Conservation (phyloP, 2,888 invertebrate species). For the Venustoraphidia nigricollis region DNA sequence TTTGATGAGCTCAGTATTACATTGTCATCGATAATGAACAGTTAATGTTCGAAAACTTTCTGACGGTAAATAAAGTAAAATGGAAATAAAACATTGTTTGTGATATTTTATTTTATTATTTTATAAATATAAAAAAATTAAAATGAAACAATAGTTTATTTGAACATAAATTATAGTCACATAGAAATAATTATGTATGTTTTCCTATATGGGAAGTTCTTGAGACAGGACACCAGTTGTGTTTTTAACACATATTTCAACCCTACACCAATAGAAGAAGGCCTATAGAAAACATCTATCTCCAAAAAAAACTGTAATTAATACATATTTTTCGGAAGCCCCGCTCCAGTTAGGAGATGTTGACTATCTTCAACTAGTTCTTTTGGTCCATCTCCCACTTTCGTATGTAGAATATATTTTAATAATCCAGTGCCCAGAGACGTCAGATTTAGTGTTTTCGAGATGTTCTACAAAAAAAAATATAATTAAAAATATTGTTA, state of each 20-base stretch:
- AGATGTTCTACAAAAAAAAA: conserved; percentile 14
- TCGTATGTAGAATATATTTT: conserved; percentile 72
- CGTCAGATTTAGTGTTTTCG: conserved; percentile 7
- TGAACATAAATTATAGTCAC: no score
- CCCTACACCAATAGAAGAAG: not conserved
- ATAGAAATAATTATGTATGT: no score
- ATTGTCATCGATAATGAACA: no score
- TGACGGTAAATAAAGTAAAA: no score
- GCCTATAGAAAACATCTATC: not conserved
- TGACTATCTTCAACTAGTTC: conserved; percentile 27
- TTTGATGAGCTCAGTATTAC: no score
- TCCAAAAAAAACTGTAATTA: not conserved
- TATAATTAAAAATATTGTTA: conserved; percentile 3
- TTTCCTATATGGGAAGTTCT: no score
- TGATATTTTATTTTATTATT: no score
- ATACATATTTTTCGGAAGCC: conserved; percentile 25
- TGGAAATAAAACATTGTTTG: no score
- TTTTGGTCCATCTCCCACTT: conserved; percentile 66
- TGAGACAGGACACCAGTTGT: no score
- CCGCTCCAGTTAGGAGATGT: conserved; percentile 34
- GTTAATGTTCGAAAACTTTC: no score
- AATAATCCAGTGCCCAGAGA: conserved; percentile 34
- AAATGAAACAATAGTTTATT: no score
- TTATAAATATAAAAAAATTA: no score
- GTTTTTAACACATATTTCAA: not conserved